These are phyloP conservation scores for Microcebus jonahi DNA, from an alignment of 2,113 vertebrate species.

Conservation along the genomic window DNA sequence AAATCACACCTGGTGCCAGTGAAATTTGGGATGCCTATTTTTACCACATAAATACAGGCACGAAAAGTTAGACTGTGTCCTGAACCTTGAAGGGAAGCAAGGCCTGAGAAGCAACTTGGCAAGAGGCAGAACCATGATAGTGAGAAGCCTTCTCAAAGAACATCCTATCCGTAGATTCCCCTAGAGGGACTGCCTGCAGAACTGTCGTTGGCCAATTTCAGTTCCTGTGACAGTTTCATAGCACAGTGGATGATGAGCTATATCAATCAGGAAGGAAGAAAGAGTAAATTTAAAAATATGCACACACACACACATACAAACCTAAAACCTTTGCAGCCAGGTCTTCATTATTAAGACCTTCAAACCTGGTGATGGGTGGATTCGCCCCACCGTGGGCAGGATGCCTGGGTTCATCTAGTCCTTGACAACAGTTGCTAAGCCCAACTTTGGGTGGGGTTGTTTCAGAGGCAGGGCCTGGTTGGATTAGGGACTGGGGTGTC, in stretches of 20 bases:
- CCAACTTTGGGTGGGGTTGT: background rate
- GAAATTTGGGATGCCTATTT: background rate
- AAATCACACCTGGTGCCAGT: background rate
- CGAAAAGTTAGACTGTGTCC: background rate
- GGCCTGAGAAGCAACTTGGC: background rate
- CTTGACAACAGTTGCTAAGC: background rate
- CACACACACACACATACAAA: background rate
- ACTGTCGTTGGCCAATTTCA: background rate
- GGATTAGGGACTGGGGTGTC: background rate
- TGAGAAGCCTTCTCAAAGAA: background rate
- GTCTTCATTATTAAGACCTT: background rate
- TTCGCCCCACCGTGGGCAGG: background rate
- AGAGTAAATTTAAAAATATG: background rate
- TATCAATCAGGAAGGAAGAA: background rate
- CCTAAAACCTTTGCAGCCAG: background rate
- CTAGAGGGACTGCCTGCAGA: background rate
- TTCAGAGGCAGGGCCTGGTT: background rate
- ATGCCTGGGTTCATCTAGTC: background rate
- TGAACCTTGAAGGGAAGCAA: background rate
- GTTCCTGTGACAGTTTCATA: background rate
- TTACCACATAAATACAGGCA: background rate
- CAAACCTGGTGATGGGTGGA: background rate
- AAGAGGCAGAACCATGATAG: background rate
- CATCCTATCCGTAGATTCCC: background rate
- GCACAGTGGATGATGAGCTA: background rate